A percentile compares a stretch with the other conserved stretches of the same genome.
Evolutionary conservation across 30 jellyfish, hydroid and myxozoan genomes (phyloP).

Genomic region (Turritopsis rubra): DNA sequence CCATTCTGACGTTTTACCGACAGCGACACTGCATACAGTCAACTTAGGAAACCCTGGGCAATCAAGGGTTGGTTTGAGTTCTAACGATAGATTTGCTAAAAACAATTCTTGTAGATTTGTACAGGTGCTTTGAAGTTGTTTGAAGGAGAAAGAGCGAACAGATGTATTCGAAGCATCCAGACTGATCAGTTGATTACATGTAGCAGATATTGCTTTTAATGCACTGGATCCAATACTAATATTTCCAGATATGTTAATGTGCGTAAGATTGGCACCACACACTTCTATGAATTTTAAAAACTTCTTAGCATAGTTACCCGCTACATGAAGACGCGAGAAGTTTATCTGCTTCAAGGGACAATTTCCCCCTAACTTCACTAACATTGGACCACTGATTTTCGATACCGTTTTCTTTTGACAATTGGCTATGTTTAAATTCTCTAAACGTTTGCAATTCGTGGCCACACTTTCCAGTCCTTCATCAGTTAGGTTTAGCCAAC

Average conservation of each 20-base stretch:
- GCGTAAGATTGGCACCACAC: constrained; percentile 23
- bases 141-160: constrained; percentile 6
- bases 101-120: constrained; percentile 51
- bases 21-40: constrained; percentile 20
- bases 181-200: neutral
- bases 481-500: constrained; percentile 30
- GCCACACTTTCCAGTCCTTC: constrained; percentile 16
- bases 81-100: constrained; percentile 35
- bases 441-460: constrained; percentile 6
- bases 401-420: constrained; percentile 25
- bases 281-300: constrained; percentile 10
- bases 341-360: constrained; percentile 20
- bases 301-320: neutral
- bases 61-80: constrained; percentile 11
- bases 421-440: constrained; percentile 18
- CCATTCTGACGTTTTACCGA: constrained; percentile 1
- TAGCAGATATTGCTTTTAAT: constrained; percentile 4
- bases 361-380: constrained; percentile 5
- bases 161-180: constrained; percentile 27
- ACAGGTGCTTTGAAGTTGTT: constrained; percentile 34
- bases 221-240: constrained; percentile 21
- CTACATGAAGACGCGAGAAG: constrained; percentile 14
- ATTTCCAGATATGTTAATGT: constrained; percentile 23
- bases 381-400: constrained; percentile 10
- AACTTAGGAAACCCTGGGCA: constrained; percentile 3